Conservation (phyloP, 2,797 vertebrate genomes). For the Smutsia gigantea region DNA sequence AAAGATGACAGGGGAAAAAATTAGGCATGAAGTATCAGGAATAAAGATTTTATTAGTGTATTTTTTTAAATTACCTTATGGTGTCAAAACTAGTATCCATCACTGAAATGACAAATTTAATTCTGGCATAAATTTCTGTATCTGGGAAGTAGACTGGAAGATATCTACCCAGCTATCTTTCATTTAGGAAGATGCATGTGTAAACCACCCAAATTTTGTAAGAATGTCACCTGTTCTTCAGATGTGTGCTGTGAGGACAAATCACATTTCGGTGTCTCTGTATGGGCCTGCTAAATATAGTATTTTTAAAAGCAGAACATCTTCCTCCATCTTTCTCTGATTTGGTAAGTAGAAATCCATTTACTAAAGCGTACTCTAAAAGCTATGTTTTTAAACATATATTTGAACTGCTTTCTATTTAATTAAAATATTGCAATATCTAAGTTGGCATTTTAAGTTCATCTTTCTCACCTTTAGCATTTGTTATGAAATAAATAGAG, state of each 20-base stretch:
- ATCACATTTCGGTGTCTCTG: slow-evolving; percentile 83
- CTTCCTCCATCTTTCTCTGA: slow-evolving; percentile 85
- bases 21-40: neutral
- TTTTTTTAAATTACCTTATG: neutral
- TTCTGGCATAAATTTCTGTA: neutral
- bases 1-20: neutral
- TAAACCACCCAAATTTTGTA: slow-evolving; percentile 82
- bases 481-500: slow-evolving; percentile 70
- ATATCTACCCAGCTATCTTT: neutral
- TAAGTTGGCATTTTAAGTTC: slow-evolving; percentile 72
- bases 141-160: neutral
- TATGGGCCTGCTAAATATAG: slow-evolving; percentile 85
- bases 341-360: slow-evolving; percentile 82
- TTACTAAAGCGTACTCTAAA: slow-evolving; percentile 78
- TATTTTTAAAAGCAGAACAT: slow-evolving; percentile 84
- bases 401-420: slow-evolving; percentile 71
- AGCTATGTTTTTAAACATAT: slow-evolving; percentile 78
- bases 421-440: slow-evolving; percentile 67
- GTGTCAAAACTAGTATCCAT: neutral
- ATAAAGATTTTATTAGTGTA: neutral
- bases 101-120: neutral
- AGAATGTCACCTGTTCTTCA: slow-evolving; percentile 89
- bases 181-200: neutral
- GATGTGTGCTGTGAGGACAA: slow-evolving; percentile 86
- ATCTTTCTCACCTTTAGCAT: slow-evolving; percentile 74